Evolutionary conservation across 2,888 invertebrate genomes (phyloP).

Genomic region (Blomia tropicalis): DNA sequence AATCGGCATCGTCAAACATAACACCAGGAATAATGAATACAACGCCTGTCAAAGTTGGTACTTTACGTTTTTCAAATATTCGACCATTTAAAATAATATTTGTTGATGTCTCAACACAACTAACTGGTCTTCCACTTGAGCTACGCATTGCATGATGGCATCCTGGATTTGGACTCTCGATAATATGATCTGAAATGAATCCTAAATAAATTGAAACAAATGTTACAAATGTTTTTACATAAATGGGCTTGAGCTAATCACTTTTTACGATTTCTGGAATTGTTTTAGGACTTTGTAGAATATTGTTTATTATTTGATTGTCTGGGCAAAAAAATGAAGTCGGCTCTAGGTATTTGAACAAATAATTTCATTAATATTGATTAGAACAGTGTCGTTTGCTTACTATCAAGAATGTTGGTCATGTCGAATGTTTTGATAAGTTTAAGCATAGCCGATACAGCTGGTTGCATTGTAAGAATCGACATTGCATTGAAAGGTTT

Average conservation of each 20-base stretch:
- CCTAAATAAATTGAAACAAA: neutral
- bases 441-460: neutral
- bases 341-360: neutral
- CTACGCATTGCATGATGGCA: neutral
- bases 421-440: neutral
- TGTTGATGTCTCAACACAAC: neutral
- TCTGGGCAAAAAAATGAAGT: conserved; percentile 6
- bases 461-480: neutral
- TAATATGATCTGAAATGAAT: conserved; percentile 5
- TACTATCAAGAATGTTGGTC: neutral
- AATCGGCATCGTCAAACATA: neutral
- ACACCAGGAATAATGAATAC: conserved; percentile 6
- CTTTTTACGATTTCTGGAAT: conserved; percentile 1
- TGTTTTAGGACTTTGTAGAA: neutral
- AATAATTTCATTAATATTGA: neutral
- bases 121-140: neutral
- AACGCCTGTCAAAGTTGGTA: neutral
- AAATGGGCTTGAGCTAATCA: neutral
- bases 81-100: neutral
- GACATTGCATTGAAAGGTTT: neutral
- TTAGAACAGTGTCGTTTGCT: neutral
- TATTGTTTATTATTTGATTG: neutral
- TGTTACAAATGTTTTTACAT: neutral
- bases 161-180: neutral
- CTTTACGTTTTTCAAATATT: neutral